These are phyloP conservation scores for Drosophila setosimentum DNA, from an alignment of 2,888 invertebrate genomes.

Conservation along the genomic window DNA sequence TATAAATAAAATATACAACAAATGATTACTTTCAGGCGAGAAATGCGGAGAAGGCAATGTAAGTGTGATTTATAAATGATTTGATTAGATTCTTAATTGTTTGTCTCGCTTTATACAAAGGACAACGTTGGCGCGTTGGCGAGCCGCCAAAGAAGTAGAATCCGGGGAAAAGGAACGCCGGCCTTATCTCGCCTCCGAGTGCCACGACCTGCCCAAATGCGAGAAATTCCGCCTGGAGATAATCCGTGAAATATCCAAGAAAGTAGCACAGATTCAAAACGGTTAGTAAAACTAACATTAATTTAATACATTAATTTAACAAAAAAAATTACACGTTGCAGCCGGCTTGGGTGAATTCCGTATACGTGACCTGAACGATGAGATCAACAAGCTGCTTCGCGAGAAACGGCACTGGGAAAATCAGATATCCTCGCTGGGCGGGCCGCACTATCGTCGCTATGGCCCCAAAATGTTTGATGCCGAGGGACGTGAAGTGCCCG, in stretches of 20 bases:
- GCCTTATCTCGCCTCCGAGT: slow-evolving; percentile 98
- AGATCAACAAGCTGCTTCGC: slow-evolving; percentile 98
- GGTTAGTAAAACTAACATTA: slow-evolving; percentile 86
- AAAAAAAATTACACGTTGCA: slow-evolving; percentile 77
- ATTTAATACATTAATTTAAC: not conserved
- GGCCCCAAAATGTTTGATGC: slow-evolving; percentile 97
- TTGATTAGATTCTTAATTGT: not conserved
- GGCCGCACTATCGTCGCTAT: slow-evolving; percentile 95
- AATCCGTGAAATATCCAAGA: slow-evolving; percentile 98
- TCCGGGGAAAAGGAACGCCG: slow-evolving; percentile 94
- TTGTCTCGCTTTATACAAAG: slow-evolving; percentile 49
- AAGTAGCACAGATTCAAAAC: slow-evolving; percentile 99
- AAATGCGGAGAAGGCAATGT: slow-evolving; percentile 99
- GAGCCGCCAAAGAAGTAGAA: slow-evolving; percentile 97
- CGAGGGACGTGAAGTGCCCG: slow-evolving; percentile 98
- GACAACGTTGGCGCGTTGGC: slow-evolving; percentile 99
- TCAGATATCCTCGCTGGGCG: slow-evolving; percentile 97
- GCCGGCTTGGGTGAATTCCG: slow-evolving; percentile 99
- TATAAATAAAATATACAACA: slow-evolving; percentile 10
- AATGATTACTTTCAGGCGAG: slow-evolving; percentile 89
- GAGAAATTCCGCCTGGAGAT: slow-evolving; percentile 99
- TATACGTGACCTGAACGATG: slow-evolving; percentile 98
- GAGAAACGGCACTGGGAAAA: slow-evolving; percentile 99
- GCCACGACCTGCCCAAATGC: slow-evolving; percentile 95
- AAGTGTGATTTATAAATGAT: slow-evolving; percentile 86